Conservation (phyloP, 2,113 vertebrate genomes). For the Oryzias javanicus region DNA sequence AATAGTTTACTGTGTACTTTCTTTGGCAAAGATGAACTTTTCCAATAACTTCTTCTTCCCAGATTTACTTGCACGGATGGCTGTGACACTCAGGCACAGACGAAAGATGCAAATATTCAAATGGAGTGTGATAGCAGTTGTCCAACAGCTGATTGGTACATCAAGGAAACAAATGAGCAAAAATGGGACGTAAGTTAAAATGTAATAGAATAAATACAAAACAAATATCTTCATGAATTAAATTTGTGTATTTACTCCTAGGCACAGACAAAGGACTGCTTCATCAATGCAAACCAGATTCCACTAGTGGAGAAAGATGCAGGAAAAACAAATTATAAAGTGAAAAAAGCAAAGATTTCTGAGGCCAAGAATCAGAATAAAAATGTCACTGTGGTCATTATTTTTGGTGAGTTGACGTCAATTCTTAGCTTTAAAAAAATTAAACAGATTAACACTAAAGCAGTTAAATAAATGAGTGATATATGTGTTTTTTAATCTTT, state of each 20-base stretch:
- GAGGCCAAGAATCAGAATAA: accelerated
- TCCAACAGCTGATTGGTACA: constrained; percentile 54
- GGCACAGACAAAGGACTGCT: constrained; percentile 38
- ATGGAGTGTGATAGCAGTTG: constrained; percentile 38
- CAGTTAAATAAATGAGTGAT: too few relatives aligned
- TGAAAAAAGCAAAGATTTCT: not conserved
- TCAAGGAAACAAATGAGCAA: not conserved
- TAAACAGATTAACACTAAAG: too few relatives aligned
- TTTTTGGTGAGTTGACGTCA: constrained; percentile 29
- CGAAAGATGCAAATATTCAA: constrained; percentile 25
- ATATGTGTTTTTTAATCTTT: too few relatives aligned
- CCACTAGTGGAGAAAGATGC: constrained; percentile 2
- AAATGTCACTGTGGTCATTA: constrained; percentile 52
- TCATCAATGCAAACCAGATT: not conserved
- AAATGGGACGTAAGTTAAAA: constrained; percentile 41
- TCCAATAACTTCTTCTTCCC: not conserved
- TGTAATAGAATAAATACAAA: not conserved
- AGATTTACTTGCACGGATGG: constrained; percentile 35
- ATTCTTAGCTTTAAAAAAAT: too few relatives aligned
- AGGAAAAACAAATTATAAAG: constrained; percentile 16
- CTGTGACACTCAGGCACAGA: constrained; percentile 2
- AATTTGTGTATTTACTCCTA: constrained; percentile 9
- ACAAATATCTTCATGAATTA: not conserved
- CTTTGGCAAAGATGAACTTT: not conserved
- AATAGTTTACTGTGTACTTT: too few relatives aligned